Base-by-base conservation (phyloP, 2,113 vertebrate species). In the Lophochroa leadbeateri region DNA sequence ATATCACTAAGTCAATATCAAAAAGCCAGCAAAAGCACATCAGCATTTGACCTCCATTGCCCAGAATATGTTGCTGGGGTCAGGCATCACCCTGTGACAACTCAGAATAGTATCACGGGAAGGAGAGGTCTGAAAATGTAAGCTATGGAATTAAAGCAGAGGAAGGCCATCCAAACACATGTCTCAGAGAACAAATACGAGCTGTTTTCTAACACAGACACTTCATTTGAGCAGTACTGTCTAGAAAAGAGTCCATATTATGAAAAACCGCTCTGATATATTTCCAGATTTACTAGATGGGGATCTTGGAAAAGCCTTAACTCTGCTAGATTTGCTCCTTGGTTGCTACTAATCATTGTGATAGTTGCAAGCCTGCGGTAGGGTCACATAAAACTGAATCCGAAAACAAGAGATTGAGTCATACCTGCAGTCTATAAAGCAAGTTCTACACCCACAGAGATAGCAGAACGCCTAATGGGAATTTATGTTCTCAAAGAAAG, bases 351-450 rank as follows among this genome's bases (percentile, higher is more conserved):
- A 14, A 55, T 58, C 72, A 33, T 74, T 27, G 43, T 64, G 83
- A 29, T 46, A 58, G 90, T 0, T 53, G 43, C 5, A 60, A 91
- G 67, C 52, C 67, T 53, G 70, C 60, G 47, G 74, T 24, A 46
- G 83, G 81, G 89, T 86, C 91, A 93, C 37, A 49, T 11, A 7
- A 35, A 88, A 11, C 27, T 44, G 75, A 15, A 44, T 47, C 60
- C 23, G 69, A 46, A 75, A 94, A 82, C 74, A 94, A 65, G 91
- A 80, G 87, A 17, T 11, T 83, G 83, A 95, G 92, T 91, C 88
- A 86, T 39, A 82, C 3, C 86, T 60, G 27, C 70, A 46, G 50
- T 15, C 77, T 60, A 37, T 1, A 17, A n/a, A 85, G 77, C 77
- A 44, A 43, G 70, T 1, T 19, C 57, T 25, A 49, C 69, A n/a